phyloP scores from a whole-genome alignment of 2,797 vertebrate genomes.

The Arctocebus calabarensis region DNA sequence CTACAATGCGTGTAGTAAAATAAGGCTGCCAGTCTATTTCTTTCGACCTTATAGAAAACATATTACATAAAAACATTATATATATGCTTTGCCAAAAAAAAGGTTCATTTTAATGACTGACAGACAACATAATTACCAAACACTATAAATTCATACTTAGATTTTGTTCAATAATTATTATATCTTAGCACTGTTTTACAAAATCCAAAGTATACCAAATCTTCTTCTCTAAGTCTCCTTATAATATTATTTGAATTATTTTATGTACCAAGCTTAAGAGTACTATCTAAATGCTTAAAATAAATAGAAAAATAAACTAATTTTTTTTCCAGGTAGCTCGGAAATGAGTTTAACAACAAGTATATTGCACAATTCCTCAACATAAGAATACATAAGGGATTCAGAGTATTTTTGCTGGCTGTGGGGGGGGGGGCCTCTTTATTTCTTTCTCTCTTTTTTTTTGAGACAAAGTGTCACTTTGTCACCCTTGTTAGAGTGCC shows the following conservation, averaged over 20 bases:
- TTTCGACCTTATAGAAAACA: constrained; percentile 91
- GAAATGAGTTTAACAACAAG: constrained; percentile 21
- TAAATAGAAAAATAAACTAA: neutral
- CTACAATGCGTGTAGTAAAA: constrained; percentile 98
- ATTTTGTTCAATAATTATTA: constrained; percentile 14
- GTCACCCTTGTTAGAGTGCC: no score
- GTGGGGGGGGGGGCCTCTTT: neutral
- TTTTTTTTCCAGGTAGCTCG: constrained; percentile 41
- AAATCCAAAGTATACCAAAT: constrained; percentile 26
- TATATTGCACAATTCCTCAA: constrained; percentile 48
- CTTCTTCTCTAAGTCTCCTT: neutral
- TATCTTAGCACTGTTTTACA: constrained; percentile 25
- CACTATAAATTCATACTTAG: neutral
- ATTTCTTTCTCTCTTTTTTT: no score
- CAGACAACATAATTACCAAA: constrained; percentile 42
- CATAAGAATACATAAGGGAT: neutral
- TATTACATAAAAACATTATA: constrained; percentile 56
- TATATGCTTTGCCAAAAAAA: constrained; percentile 46
- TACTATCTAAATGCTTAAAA: constrained; percentile 49
- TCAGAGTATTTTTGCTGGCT: constrained; percentile 4
- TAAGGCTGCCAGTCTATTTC: constrained; percentile 99
- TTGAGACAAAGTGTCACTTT: no score
- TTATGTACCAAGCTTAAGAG: constrained; percentile 26
- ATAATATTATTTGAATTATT: constrained; percentile 38
- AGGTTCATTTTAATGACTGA: constrained; percentile 47